Evolutionary conservation across 2,888 invertebrate species (phyloP), one percentile per base, ranked within the genome.

Genomic region (Ommatoiulus sabulosus): DNA sequence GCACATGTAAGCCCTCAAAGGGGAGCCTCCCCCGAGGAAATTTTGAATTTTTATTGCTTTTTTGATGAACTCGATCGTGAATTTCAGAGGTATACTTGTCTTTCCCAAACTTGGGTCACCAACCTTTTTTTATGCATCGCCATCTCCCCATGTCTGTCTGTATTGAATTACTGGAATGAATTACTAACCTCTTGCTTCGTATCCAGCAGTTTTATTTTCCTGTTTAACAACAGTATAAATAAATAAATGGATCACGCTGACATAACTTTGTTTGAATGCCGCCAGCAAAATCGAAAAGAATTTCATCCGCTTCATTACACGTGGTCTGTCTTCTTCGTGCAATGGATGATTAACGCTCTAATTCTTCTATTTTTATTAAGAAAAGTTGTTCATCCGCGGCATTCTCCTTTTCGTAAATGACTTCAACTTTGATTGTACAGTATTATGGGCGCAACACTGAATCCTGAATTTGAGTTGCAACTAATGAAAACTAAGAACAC

Each of bases 31-130:
- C 80, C 35, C 5, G 80, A 80, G 80, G 80, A 43, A 80, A 80
- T 80, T 80, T 80, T 80, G 35, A 80, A 80, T 80, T 80, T 80
- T 24, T 80, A 80, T 80, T 80, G 80, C 80, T 80, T 80, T 72
- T 35, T 80, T 80, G 35, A 80, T 35, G 80, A 80, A 80, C 80
- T 80, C 80, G 35, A 80, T 43, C 80, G 80, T 80, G 80, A 80
- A 80, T 80, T 80, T 80, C 15, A 35, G 24, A 35, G 35, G 35
- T 24, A 35, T 35, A 35, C 80, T 80, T 35, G 35, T 24, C 35
- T 24, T 80, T 24, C 80, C 24, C 10, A 80, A 80, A 43, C 35
- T 80, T 43, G 12, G 24, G 80, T 80, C 80, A 80, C 80, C 80
- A 80, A 80, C 80, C 80, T 35, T 72, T 24, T 24, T 72, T 72